Evolutionary conservation across 1,140 invertebrate genomes (phyloP).

Genomic region (Papilio xuthus): DNA sequence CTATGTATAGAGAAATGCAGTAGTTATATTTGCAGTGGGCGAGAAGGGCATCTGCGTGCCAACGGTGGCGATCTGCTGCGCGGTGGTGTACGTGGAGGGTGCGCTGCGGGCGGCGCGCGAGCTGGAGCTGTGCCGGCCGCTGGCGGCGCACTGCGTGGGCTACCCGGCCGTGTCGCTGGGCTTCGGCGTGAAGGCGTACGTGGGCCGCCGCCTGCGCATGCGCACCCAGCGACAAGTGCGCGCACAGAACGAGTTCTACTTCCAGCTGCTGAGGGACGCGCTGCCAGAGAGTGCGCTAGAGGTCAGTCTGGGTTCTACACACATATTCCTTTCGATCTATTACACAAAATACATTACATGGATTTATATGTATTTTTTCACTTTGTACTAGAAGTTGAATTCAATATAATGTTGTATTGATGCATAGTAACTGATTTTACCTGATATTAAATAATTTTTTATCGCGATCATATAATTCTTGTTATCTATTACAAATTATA

Average conservation of each 20-base stretch:
- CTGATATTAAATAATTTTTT: slow-evolving; percentile 1
- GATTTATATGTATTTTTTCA: no score
- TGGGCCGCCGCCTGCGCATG: slow-evolving; percentile 95
- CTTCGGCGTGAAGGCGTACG: slow-evolving; percentile 97
- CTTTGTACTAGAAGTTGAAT: no score
- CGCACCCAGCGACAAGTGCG: slow-evolving; percentile 96
- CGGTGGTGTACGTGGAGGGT: slow-evolving; percentile 98
- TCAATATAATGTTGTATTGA: no score
- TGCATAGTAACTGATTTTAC: background rate
- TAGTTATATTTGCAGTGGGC: slow-evolving; percentile 70
- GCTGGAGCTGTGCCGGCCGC: slow-evolving; percentile 95
- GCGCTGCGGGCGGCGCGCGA: slow-evolving; percentile 92
- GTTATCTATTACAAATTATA: slow-evolving; percentile 4
- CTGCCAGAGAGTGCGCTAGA: slow-evolving; percentile 89
- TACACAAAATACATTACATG: no score
- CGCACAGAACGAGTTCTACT: slow-evolving; percentile 97
- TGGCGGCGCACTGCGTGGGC: slow-evolving; percentile 99
- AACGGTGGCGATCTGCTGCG: slow-evolving; percentile 96
- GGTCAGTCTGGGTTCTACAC: background rate
- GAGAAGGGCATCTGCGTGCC: slow-evolving; percentile 97
- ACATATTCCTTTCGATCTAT: no score
- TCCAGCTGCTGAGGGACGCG: slow-evolving; percentile 95
- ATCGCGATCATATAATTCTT: background rate
- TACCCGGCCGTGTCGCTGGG: slow-evolving; percentile 98
- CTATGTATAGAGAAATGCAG: background rate